Evolutionary conservation across 2,797 vertebrate species (phyloP), one percentile per base, ranked within the genome.

Genomic region (Brachyalestes nurse): DNA sequence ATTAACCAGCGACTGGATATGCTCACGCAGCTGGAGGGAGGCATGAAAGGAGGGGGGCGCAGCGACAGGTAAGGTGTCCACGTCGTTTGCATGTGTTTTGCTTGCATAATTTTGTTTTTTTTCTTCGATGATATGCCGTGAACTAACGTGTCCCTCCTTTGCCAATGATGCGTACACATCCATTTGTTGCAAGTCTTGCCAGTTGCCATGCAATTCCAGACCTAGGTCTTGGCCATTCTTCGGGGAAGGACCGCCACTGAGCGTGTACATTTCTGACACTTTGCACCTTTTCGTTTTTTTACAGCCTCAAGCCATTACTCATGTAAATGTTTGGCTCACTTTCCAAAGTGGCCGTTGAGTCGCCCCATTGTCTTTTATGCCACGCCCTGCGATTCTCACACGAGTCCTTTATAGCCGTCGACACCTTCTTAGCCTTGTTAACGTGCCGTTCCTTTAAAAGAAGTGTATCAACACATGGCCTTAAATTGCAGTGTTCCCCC

Each of bases 1-100:
- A 95, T 97, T 85, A 97, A 96, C 93, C 97, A 97, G 81, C 95
- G 96, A 13, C 89, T 97, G 84, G 96, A 97, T 86, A 94, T 96
- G 95, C 94, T 95, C 77, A 92, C 95, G 0, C 97, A 96, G 90
- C 79, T 96, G 93, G 97, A 97, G 58, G 89, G 94, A 4, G 92
- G 95, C 79, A 91, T 93, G 88, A 96, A 96, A 84, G 93, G 80
- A 83, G 82, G 83, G 17, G 62, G 83, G 7, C 91, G 93, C 0
- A 84, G 86, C 16, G 93, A 95, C 87, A 93, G 95, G 95, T 95
- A 94, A 91, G 73, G 34, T 28, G 9, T 45, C 67, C 67, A 49
- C 45, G n/a, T 57, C 23, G n/a, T 53, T 8, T 42, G 57, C 34
- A 9, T 38, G 51, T 19, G 21, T 40, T 10, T 25, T 45, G 0